A percentile compares a stretch with the other conserved stretches of the same genome.
Conservation (phyloP, 2,113 vertebrate species). For the Amazona guildingii region DNA sequence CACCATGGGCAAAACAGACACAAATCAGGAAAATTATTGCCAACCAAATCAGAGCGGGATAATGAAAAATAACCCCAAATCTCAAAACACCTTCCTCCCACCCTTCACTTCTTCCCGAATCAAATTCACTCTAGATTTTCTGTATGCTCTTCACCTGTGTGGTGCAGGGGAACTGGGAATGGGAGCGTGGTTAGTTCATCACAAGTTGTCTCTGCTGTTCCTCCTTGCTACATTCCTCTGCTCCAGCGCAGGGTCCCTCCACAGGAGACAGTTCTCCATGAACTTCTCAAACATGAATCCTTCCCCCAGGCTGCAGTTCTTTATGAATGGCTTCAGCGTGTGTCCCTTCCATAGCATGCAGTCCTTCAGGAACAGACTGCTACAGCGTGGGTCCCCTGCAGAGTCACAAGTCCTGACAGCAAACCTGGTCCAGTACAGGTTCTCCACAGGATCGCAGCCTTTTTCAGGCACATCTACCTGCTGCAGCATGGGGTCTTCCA, state of each 20-base stretch:
- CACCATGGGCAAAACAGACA: not conserved
- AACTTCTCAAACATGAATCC: not conserved
- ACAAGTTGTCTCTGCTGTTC: not conserved
- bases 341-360: not conserved
- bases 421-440: rapidly evolving
- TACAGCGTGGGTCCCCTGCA: rapidly evolving
- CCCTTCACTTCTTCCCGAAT: not conserved
- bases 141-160: not conserved
- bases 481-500: rapidly evolving
- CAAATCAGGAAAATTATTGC: not conserved
- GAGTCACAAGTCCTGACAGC: not conserved
- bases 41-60: not conserved
- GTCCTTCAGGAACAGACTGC: not conserved
- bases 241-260: rapidly evolving
- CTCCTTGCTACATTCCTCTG: not conserved
- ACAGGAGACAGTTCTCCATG: rapidly evolving
- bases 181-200: too few relatives aligned
- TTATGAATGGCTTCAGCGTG: not conserved
- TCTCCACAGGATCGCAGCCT: not conserved
- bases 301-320: rapidly evolving
- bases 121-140: not conserved
- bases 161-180: not conserved
- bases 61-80: not conserved
- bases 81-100: not conserved
- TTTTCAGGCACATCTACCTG: rapidly evolving